phyloP scores from a whole-genome alignment of 2,113 vertebrate genomes.

The Xenopus borealis region DNA sequence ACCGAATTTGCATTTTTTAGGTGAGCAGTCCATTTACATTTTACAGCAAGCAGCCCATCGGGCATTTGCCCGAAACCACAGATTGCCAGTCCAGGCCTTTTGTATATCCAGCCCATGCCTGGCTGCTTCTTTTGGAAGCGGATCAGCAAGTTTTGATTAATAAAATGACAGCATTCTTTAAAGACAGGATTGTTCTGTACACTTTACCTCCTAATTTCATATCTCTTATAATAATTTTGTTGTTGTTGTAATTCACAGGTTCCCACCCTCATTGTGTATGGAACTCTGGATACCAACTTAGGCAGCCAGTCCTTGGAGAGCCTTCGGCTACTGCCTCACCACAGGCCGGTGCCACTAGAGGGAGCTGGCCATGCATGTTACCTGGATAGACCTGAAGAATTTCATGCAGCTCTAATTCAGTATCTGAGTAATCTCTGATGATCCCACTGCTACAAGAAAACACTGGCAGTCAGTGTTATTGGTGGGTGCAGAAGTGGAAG shows the following conservation, averaged over 20 bases:
- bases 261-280: slow-evolving; percentile 84
- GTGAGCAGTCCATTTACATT: too few species aligned
- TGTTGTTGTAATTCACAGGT: slow-evolving; percentile 65
- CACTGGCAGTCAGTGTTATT: neutral
- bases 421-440: slow-evolving; percentile 77
- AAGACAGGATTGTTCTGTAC: neutral
- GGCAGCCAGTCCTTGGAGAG: slow-evolving; percentile 83
- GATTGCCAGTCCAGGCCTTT: too few species aligned
- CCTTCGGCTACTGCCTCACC: slow-evolving; percentile 78
- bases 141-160: too few species aligned
- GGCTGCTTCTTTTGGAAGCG: too few species aligned
- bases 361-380: slow-evolving; percentile 89
- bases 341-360: slow-evolving; percentile 67
- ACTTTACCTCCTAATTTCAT: neutral
- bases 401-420: slow-evolving; percentile 79
- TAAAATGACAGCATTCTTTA: neutral
- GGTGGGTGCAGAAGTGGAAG: neutral
- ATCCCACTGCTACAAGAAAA: neutral
- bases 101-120: too few species aligned
- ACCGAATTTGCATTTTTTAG: too few species aligned
- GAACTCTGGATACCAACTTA: slow-evolving; percentile 77
- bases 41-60: too few species aligned
- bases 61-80: too few species aligned
- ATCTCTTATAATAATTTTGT: too few species aligned
- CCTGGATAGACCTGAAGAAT: slow-evolving; percentile 84